Percentiles rank a stretch among this genome's conserved stretches.
These are phyloP conservation scores for Antheraea pernyi DNA, from an alignment of 1,140 invertebrate species.

Conservation along the genomic window DNA sequence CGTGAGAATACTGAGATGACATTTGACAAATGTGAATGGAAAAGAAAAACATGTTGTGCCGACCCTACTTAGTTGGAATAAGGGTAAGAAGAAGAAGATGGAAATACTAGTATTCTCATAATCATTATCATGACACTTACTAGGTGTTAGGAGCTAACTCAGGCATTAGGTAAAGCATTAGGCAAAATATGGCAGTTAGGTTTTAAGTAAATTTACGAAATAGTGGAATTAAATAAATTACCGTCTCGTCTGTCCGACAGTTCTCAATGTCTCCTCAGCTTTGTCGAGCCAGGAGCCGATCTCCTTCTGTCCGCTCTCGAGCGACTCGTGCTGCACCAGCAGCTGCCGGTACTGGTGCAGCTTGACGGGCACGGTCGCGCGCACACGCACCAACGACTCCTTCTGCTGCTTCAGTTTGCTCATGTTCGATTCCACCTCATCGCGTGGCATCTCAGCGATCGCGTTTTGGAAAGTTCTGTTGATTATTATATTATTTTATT, in stretches of 20 bases:
- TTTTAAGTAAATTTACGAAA: too few species aligned
- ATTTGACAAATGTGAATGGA: too few species aligned
- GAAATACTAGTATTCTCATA: too few species aligned
- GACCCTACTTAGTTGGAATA: too few species aligned
- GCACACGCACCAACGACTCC: slow-evolving; percentile 89
- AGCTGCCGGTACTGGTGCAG: slow-evolving; percentile 91
- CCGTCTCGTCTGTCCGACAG: slow-evolving; percentile 49
- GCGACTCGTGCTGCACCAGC: slow-evolving; percentile 92
- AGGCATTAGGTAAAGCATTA: too few species aligned
- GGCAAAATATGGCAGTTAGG: too few species aligned
- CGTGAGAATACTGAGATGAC: too few species aligned
- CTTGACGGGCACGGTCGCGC: slow-evolving; percentile 89
- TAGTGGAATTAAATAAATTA: slow-evolving; percentile 20
- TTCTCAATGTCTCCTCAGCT: slow-evolving; percentile 86
- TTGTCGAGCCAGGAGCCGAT: slow-evolving; percentile 91
- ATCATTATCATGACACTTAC: too few species aligned
- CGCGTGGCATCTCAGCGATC: slow-evolving; percentile 92
- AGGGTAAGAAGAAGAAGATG: too few species aligned
- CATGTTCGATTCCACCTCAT: slow-evolving; percentile 95
- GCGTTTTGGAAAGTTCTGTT: slow-evolving; percentile 91
- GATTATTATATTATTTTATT: too few species aligned
- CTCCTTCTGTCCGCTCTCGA: slow-evolving; percentile 92
- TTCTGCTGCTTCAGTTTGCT: slow-evolving; percentile 93
- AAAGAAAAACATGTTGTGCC: too few species aligned
- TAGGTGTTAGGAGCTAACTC: too few species aligned